phyloP scores from a whole-genome alignment of 2,888 invertebrate species.

The Plebejus anna region DNA sequence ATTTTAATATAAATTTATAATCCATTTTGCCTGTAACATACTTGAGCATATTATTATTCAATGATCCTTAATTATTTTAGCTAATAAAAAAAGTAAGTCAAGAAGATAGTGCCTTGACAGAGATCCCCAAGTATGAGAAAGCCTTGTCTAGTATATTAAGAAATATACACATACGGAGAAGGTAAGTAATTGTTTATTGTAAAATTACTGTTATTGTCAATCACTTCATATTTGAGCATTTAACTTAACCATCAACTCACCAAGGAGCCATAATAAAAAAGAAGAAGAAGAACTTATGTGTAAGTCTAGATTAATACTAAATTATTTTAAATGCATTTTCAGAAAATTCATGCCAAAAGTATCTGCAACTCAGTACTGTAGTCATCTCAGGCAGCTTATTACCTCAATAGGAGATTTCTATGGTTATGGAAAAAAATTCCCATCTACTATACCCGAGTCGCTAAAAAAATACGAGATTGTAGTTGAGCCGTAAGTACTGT shows the following conservation, averaged over 20 bases:
- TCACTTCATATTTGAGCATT: neutral
- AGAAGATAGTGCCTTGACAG: conserved; percentile 85
- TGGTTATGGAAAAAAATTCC: conserved; percentile 80
- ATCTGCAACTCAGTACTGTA: conserved; percentile 91
- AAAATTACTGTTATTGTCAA: neutral
- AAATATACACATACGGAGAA: conserved; percentile 90
- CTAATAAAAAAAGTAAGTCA: conserved; percentile 89
- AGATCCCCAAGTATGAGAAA: conserved; percentile 91
- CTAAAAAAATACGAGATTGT: conserved; percentile 90
- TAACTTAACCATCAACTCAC: no score
- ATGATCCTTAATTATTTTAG: conserved; percentile 60
- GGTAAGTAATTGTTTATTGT: conserved; percentile 64
- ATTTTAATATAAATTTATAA: neutral
- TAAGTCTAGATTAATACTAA: neutral
- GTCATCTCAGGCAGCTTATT: conserved; percentile 89
- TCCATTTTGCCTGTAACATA: neutral
- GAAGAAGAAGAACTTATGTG: neutral
- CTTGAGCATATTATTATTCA: neutral
- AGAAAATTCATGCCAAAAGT: conserved; percentile 96
- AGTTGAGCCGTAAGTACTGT: conserved; percentile 88
- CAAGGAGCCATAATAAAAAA: no score
- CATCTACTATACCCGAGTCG: conserved; percentile 85
- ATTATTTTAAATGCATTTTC: conserved; percentile 34
- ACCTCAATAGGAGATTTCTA: conserved; percentile 88
- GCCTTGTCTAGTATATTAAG: conserved; percentile 90